Evolutionary conservation across 2,797 vertebrate species (phyloP).

Genomic region (Manis crassicaudata): DNA sequence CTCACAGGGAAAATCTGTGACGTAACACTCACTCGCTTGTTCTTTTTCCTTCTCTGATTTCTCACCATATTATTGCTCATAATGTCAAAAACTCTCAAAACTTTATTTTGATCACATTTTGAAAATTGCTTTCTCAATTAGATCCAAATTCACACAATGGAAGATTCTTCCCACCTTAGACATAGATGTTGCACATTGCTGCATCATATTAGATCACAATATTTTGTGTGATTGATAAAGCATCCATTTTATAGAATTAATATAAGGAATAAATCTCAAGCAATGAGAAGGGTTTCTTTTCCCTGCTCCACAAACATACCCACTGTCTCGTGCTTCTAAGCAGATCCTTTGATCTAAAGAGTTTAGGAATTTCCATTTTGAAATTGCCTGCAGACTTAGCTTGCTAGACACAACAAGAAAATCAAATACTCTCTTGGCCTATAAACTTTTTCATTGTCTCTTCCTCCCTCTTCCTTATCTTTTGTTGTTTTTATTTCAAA

Average conservation of each 20-base stretch:
- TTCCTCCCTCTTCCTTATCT: background rate
- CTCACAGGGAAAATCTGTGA: background rate
- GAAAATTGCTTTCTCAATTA: background rate
- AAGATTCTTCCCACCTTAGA: background rate
- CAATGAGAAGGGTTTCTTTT: background rate
- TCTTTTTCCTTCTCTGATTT: background rate
- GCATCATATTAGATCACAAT: background rate
- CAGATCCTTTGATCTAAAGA: background rate
- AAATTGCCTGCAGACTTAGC: slow-evolving; percentile 15
- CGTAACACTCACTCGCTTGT: background rate
- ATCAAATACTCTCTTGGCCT: background rate
- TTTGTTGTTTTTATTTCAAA: background rate
- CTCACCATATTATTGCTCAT: background rate
- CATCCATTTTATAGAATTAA: background rate
- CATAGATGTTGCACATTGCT: background rate
- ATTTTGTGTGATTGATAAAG: background rate
- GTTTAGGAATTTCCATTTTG: background rate
- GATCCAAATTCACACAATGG: background rate
- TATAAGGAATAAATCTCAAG: background rate
- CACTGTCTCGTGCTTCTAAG: background rate
- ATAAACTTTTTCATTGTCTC: slow-evolving; percentile 9
- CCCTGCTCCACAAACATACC: background rate
- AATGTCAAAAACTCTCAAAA: slow-evolving; percentile 3
- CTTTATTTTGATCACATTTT: background rate
- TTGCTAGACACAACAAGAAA: slow-evolving; percentile 17